phyloP scores from a whole-genome alignment of 2,888 invertebrate genomes.

The Petrolisthes cinctipes region DNA sequence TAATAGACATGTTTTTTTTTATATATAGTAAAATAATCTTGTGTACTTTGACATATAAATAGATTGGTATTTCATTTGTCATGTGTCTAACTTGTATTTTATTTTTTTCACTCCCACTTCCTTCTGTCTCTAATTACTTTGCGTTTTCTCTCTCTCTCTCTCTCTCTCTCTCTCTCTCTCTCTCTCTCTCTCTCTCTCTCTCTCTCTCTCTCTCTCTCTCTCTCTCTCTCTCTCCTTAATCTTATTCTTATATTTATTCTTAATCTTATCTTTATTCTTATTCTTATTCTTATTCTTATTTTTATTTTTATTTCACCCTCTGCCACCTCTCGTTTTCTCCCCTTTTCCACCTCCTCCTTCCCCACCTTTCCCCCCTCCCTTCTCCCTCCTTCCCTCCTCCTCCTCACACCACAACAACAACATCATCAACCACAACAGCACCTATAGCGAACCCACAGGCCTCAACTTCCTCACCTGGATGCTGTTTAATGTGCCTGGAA shows the following conservation, averaged over 20 bases:
- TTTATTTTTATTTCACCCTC: too few species aligned
- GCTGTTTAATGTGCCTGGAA: conserved; percentile 86
- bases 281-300: too few species aligned
- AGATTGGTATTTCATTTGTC: too few species aligned
- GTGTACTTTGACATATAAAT: too few species aligned
- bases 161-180: background rate
- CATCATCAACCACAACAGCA: conserved; percentile 69
- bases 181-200: conserved; percentile 1
- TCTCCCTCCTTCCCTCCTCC: background rate
- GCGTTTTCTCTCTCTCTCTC: conserved; percentile 6
- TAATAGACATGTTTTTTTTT: too few species aligned
- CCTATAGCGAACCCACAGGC: conserved; percentile 76
- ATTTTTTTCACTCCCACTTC: background rate
- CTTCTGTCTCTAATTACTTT: background rate
- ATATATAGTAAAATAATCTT: too few species aligned
- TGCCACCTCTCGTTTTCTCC: background rate
- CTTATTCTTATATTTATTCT: too few species aligned
- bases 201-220: conserved; percentile 1
- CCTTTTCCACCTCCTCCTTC: background rate
- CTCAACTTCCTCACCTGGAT: conserved; percentile 88
- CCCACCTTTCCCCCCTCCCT: background rate
- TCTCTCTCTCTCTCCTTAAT: too few species aligned
- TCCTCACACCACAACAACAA: background rate
- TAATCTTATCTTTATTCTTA: too few species aligned
- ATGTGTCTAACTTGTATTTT: too few species aligned